Percentiles rank a stretch among this genome's conserved stretches.
phyloP scores from a whole-genome alignment of 2,888 invertebrate genomes.

The Andrena marginata region DNA sequence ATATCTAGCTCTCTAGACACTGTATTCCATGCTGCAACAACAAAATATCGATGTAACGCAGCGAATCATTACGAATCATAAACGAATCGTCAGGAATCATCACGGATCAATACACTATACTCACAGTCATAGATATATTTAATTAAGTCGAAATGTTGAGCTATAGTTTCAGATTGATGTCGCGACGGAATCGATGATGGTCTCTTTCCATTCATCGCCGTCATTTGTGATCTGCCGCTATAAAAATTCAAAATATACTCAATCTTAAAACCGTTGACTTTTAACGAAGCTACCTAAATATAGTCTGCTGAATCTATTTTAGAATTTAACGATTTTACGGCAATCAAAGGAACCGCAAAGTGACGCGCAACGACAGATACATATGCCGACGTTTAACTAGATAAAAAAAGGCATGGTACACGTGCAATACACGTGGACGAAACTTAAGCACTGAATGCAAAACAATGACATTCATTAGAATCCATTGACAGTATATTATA shows the following conservation, averaged over 20 bases:
- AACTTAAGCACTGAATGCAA: background rate
- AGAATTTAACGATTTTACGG: slow-evolving; percentile 28
- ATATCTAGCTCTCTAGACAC: slow-evolving; percentile 87
- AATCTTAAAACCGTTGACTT: background rate
- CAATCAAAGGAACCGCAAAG: slow-evolving; percentile 34
- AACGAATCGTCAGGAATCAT: background rate
- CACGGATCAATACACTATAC: slow-evolving; percentile 46
- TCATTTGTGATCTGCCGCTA: slow-evolving; percentile 81
- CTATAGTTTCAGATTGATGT: slow-evolving; percentile 81
- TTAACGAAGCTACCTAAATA: background rate
- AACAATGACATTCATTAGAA: slow-evolving; percentile 24
- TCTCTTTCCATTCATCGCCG: slow-evolving; percentile 83
- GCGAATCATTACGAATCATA: too few species aligned
- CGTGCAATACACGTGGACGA: background rate
- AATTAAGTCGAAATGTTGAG: slow-evolving; percentile 92
- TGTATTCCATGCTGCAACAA: slow-evolving; percentile 83
- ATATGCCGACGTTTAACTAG: background rate
- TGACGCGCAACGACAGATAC: background rate
- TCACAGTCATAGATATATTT: slow-evolving; percentile 91
- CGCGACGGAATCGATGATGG: slow-evolving; percentile 79
- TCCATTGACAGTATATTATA: slow-evolving; percentile 9
- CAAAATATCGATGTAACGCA: background rate
- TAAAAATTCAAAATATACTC: slow-evolving; percentile 8
- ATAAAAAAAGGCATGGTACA: background rate
- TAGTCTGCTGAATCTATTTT: slow-evolving; percentile 36